A percentile compares a stretch with the other conserved stretches of the same genome.
Conservation (phyloP, 2,113 vertebrate genomes). For the human (Homo sapiens) region DNA sequence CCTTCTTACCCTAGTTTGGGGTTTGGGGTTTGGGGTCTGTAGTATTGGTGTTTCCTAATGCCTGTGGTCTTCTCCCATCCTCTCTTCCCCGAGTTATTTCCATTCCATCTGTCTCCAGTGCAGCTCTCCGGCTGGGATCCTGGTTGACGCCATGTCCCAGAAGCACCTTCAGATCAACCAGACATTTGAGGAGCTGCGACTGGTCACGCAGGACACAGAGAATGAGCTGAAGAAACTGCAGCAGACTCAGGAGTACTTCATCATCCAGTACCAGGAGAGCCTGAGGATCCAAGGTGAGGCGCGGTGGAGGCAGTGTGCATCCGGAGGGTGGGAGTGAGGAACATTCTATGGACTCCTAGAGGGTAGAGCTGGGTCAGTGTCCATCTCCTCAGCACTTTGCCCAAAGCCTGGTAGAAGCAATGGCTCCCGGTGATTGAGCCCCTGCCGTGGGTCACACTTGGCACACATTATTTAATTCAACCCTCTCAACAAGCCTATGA, state of each 20-base stretch:
- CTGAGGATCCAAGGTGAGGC: conserved; percentile 86
- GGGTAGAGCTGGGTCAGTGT: not conserved
- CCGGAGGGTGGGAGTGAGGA: not conserved
- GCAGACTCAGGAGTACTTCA: conserved; percentile 98
- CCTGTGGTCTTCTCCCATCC: not conserved
- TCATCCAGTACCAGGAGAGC: conserved; percentile 99
- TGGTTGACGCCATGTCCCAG: conserved; percentile 96
- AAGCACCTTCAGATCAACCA: conserved; percentile 99
- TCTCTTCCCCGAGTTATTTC: not conserved
- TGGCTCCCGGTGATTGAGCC: not conserved
- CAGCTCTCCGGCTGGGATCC: conserved; percentile 89
- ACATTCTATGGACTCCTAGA: not conserved
- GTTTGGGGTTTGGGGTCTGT: not conserved
- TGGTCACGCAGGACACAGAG: conserved; percentile 96
- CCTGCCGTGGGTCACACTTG: not conserved
- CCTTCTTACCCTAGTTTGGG: not conserved
- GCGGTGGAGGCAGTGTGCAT: conserved; percentile 82
- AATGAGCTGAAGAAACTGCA: conserved; percentile 97
- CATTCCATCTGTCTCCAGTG: conserved; percentile 81
- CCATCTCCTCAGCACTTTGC: not conserved
- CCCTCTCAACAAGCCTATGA: not conserved
- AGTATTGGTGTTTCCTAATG: accelerated
- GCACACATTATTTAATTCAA: not conserved
- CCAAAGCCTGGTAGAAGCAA: not conserved
- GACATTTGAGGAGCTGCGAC: conserved; percentile 95